phyloP scores from a whole-genome alignment of 2,113 vertebrate genomes.

The Morone saxatilis region DNA sequence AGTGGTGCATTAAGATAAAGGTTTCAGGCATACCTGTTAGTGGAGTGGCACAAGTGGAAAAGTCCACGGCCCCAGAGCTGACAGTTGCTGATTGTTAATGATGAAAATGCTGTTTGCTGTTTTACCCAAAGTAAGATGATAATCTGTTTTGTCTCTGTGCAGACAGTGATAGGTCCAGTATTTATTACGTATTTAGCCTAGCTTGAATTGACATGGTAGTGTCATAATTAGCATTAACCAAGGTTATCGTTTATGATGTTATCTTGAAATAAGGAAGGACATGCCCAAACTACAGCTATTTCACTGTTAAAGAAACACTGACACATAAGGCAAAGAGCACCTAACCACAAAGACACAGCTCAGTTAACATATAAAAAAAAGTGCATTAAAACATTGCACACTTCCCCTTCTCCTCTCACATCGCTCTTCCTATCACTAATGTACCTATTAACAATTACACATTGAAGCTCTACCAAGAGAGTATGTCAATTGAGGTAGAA shows the following conservation, averaged over 20 bases:
- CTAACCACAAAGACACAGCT: slow-evolving; percentile 6
- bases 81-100: neutral
- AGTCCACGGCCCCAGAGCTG: neutral
- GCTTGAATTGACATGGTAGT: neutral
- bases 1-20: neutral
- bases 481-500: neutral
- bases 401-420: neutral
- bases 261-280: neutral
- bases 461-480: neutral
- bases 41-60: neutral
- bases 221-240: neutral
- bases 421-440: neutral
- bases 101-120: neutral
- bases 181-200: neutral
- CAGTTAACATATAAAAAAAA: neutral
- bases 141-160: neutral
- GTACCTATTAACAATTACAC: neutral
- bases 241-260: neutral
- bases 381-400: slow-evolving; percentile 1
- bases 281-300: neutral
- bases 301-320: neutral
- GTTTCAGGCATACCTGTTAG: neutral
- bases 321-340: neutral
- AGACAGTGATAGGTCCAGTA: neutral
- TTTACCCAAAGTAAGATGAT: neutral